Conservation (phyloP, 2,113 vertebrate genomes). For the Burhinus bistriatus region DNA sequence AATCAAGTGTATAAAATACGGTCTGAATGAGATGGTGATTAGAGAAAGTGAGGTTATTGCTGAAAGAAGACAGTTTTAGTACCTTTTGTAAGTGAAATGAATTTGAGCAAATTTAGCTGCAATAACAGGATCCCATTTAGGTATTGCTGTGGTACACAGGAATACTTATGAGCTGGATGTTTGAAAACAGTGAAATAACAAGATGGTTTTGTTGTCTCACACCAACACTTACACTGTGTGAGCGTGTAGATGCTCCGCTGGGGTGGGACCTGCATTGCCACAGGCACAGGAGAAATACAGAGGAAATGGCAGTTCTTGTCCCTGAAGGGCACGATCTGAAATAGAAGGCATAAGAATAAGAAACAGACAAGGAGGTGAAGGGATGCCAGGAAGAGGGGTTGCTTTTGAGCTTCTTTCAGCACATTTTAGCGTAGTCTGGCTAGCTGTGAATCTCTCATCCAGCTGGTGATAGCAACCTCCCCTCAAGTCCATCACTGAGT, state of each 20-base stretch:
- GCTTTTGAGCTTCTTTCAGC: not conserved
- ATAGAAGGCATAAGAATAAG: not conserved
- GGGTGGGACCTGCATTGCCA: not conserved
- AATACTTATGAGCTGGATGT: not conserved
- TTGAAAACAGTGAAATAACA: constrained; percentile 18
- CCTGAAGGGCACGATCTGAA: not conserved
- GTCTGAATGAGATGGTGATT: not conserved
- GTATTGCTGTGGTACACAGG: not conserved
- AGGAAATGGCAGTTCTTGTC: not conserved
- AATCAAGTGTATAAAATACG: not conserved
- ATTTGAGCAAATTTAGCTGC: constrained; percentile 1
- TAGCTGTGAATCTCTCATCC: constrained; percentile 12
- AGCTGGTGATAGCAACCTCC: not conserved
- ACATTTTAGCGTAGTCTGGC: constrained; percentile 33
- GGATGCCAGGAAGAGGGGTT: not conserved
- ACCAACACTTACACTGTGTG: not conserved
- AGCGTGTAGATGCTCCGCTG: fast-evolving
- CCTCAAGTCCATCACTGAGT: not conserved
- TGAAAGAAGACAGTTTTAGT: not conserved
- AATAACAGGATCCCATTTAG: constrained; percentile 11
- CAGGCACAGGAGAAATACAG: not conserved
- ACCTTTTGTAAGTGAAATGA: constrained; percentile 2
- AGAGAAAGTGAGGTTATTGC: not conserved
- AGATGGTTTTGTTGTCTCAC: not conserved
- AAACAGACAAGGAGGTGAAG: not conserved